Base-by-base conservation (phyloP, 1,140 invertebrate species). In the Habropoda laboriosa region DNA sequence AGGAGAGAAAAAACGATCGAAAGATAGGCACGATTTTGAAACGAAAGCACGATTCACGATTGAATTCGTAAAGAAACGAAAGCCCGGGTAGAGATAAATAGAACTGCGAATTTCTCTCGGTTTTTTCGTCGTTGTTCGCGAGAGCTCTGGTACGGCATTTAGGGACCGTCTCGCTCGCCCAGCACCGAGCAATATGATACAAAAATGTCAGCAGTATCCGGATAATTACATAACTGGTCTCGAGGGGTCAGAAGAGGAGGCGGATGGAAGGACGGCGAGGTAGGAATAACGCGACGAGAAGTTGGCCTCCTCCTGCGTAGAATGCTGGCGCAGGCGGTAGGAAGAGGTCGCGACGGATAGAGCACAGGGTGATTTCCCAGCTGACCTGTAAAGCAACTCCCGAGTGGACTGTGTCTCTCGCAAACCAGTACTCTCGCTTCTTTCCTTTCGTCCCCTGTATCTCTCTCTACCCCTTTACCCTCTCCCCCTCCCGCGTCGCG, bases 301-400 rank as follows among this genome's bases (percentile, higher is more conserved):
- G 73, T 81, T 78, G 55, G 47, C 38, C 64, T 77, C 40, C 42
- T 58, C 24, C 57, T 49, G 61, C 53, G 53, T 60, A 47, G 61
- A 82, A 63, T 42, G 83, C 51, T 49, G 61, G 61, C 76, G 71
- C 66, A 70, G 18, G 60, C 58, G 63, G 66, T n/a, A 82, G 61
- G 77, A 78, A 82, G 78, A 78, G 88, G 82, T 77, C 78, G 80
- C 75, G 84, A 81, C 72, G 79, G 75, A 81, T 80, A 88, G 87
- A 86, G 89, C 85, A 79, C 87, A 88, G 91, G 92, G 92, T 94
- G 93, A 93, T 93, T 93, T 93, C 93, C 93, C 93, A 92, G 88
- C 90, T 93, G 93, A 91, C 92, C 91, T 92, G 92, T 93, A 93
- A 93, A 93, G 89, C 89, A 90, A 91, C 89, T 79, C 77, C 82